phyloP scores from a whole-genome alignment of 2,797 vertebrate genomes.

The Stomatorhinus walkeri region DNA sequence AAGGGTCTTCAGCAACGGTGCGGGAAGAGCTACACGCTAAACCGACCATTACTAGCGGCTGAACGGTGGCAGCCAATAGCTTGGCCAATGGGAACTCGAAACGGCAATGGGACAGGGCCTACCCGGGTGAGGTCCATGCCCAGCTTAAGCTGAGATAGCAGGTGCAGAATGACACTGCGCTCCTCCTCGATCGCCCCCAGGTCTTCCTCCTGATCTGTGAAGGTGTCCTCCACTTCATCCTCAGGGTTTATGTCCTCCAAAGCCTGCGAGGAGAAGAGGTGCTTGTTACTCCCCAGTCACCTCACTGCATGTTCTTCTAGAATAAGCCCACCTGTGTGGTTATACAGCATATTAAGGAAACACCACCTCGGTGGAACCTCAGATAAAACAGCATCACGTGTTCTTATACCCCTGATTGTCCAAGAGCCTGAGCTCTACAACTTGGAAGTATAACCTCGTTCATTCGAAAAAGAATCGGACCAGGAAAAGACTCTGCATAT shows the following conservation, averaged over 20 bases:
- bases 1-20: not conserved
- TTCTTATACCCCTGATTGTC: not conserved
- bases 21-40: not conserved
- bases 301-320: not conserved
- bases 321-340: not conserved
- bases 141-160: constrained; percentile 94
- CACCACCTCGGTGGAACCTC: not conserved
- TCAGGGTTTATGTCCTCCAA: constrained; percentile 80
- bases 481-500: not conserved
- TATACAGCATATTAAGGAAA: not conserved
- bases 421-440: not conserved
- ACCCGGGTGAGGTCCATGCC: constrained; percentile 99
- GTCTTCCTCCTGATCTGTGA: constrained; percentile 79
- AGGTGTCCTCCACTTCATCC: constrained; percentile 80
- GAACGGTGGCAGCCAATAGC: not conserved
- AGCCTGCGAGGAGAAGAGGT: constrained; percentile 56
- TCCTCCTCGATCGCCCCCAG: constrained; percentile 90
- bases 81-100: not conserved
- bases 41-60: not conserved
- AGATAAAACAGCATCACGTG: not conserved
- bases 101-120: constrained; percentile 12
- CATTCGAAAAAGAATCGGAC: not conserved
- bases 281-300: not conserved
- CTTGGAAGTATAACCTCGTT: not conserved
- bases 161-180: constrained; percentile 92